Conservation (phyloP, 2,797 vertebrate species). For the Synanceia verrucosa region DNA sequence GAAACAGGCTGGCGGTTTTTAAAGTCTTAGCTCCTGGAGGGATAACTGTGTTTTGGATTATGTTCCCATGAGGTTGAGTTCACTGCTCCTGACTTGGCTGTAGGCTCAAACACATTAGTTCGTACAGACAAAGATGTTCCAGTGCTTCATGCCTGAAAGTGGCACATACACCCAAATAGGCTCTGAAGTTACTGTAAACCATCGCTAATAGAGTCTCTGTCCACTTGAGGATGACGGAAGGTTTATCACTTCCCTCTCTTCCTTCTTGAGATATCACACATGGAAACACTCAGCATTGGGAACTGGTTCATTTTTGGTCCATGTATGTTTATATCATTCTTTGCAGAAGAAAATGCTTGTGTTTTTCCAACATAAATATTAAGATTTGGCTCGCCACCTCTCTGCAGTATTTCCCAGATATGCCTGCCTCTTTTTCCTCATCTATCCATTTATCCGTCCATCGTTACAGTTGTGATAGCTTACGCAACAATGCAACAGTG, state of each 20-base stretch:
- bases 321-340: conserved; percentile 37
- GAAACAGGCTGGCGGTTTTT: not conserved
- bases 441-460: not conserved
- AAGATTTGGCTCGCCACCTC: conserved; percentile 32
- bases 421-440: conserved; percentile 7
- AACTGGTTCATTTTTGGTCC: conserved; percentile 29
- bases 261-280: conserved; percentile 42
- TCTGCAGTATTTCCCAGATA: conserved; percentile 46
- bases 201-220: conserved; percentile 8
- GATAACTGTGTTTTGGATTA: not conserved
- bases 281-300: conserved; percentile 52
- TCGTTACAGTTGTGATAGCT: too few relatives aligned
- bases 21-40: not conserved
- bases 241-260: conserved; percentile 21
- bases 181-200: conserved; percentile 6
- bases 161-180: not conserved
- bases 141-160: conserved; percentile 3
- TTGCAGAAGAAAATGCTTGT: conserved; percentile 15
- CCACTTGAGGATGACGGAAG: conserved; percentile 1
- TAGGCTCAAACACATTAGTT: not conserved
- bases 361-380: conserved; percentile 68
- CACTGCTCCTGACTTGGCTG: not conserved
- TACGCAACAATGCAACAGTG: not conserved
- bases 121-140: not conserved
- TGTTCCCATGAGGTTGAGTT: not conserved